phyloP scores from a whole-genome alignment of 2,888 invertebrate species.

The Cartodere bifasciata region DNA sequence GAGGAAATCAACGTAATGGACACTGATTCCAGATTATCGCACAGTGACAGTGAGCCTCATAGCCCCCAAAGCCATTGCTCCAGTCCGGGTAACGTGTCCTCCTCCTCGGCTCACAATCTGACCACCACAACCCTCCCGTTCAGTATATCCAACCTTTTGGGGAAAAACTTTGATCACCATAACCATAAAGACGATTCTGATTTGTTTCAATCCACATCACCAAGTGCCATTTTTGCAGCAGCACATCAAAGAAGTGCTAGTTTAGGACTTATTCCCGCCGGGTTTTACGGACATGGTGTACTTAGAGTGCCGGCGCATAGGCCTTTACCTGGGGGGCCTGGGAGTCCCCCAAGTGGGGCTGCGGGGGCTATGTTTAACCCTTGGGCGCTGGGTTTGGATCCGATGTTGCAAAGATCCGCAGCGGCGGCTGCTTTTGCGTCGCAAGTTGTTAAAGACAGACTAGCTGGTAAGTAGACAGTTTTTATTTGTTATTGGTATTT shows the following conservation, averaged over 20 bases:
- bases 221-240: too few relatives aligned
- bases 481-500: too few relatives aligned
- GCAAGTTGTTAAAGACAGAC: conserved; percentile 70
- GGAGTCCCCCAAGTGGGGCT: too few relatives aligned
- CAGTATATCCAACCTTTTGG: conserved; percentile 69
- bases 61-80: conserved; percentile 35
- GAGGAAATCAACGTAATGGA: conserved; percentile 56
- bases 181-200: conserved; percentile 26
- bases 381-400: conserved; percentile 41
- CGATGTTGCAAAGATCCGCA: conserved; percentile 51
- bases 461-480: conserved; percentile 61
- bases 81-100: conserved; percentile 38
- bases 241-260: conserved; percentile 25
- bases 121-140: conserved; percentile 52
- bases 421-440: conserved; percentile 64
- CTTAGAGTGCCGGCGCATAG: conserved; percentile 73
- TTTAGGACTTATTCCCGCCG: conserved; percentile 32
- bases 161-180: conserved; percentile 60
- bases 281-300: conserved; percentile 53
- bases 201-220: conserved; percentile 23
- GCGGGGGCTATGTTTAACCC: conserved; percentile 32
- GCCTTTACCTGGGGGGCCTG: conserved; percentile 45
- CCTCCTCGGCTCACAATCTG: conserved; percentile 36
- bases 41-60: conserved; percentile 46
- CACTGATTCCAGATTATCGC: conserved; percentile 50